Evolutionary conservation across 1,140 invertebrate species (phyloP).

Genomic region (Calycopis cecrops): DNA sequence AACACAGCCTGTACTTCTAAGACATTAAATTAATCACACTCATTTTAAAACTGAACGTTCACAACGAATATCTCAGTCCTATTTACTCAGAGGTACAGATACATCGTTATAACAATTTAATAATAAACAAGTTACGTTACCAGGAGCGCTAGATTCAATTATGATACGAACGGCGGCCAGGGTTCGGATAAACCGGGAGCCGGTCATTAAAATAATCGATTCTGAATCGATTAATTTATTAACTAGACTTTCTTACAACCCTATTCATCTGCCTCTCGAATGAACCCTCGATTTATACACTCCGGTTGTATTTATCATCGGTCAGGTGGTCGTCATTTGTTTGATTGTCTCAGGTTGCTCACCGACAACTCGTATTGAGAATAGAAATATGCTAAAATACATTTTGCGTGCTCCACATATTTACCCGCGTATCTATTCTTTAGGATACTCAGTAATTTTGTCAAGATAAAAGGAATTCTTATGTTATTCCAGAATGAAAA

Average conservation of each 20-base stretch:
- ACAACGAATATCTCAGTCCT: constrained; percentile 12
- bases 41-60: neutral
- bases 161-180: constrained; percentile 41
- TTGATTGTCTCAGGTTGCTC: too few species aligned
- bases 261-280: constrained; percentile 44
- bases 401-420: too few species aligned
- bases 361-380: too few species aligned
- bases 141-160: constrained; percentile 53
- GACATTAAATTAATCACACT: too few species aligned
- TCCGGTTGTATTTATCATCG: neutral
- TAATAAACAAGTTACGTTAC: constrained; percentile 20
- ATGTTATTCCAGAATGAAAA: too few species aligned
- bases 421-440: too few species aligned
- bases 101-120: constrained; percentile 25
- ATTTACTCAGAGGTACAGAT: constrained; percentile 11
- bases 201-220: constrained; percentile 59
- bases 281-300: constrained; percentile 28
- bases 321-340: too few species aligned
- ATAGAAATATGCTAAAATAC: too few species aligned
- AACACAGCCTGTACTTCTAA: too few species aligned
- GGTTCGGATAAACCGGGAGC: constrained; percentile 41
- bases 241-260: constrained; percentile 29
- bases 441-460: too few species aligned
- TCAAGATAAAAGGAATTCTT: too few species aligned
- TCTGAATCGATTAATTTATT: constrained; percentile 64